Conservation (phyloP, 37 sponge, comb jelly and placozoan species). For the Spongilla lacustris region DNA sequence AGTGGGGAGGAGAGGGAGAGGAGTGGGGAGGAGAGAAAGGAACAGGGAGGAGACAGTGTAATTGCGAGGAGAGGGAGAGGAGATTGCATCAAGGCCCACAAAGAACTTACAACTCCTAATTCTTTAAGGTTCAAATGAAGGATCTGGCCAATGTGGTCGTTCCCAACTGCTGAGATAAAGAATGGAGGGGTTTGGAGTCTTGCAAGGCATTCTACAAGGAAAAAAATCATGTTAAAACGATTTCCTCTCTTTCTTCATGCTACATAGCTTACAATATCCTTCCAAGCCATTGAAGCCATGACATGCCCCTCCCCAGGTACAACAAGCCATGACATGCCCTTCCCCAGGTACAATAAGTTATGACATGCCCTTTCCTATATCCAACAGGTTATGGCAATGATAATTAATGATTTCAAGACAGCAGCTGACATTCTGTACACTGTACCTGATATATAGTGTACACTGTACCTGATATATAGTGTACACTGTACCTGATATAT, state of each 20-base stretch:
- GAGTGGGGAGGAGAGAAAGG: background rate
- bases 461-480: too few species aligned
- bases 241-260: background rate
- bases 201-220: conserved; percentile 70
- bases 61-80: background rate
- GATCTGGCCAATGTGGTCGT: conserved; percentile 64
- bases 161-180: conserved; percentile 84
- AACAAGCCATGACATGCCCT: too few species aligned
- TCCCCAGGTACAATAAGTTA: too few species aligned
- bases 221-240: background rate
- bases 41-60: background rate
- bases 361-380: too few species aligned
- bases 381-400: too few species aligned
- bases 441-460: too few species aligned
- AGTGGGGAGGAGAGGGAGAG: background rate
- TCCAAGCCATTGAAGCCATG: too few species aligned
- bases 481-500: too few species aligned
- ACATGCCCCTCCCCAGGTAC: too few species aligned
- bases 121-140: conserved; percentile 46
- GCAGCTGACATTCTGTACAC: too few species aligned
- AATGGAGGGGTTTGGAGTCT: conserved; percentile 61
- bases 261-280: background rate
- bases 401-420: too few species aligned
- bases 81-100: background rate
- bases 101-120: conserved; percentile 42